A percentile compares a stretch with the other conserved stretches of the same genome.
Conservation (phyloP, 64 coral and sea anemone genomes). For the Montipora cactus region DNA sequence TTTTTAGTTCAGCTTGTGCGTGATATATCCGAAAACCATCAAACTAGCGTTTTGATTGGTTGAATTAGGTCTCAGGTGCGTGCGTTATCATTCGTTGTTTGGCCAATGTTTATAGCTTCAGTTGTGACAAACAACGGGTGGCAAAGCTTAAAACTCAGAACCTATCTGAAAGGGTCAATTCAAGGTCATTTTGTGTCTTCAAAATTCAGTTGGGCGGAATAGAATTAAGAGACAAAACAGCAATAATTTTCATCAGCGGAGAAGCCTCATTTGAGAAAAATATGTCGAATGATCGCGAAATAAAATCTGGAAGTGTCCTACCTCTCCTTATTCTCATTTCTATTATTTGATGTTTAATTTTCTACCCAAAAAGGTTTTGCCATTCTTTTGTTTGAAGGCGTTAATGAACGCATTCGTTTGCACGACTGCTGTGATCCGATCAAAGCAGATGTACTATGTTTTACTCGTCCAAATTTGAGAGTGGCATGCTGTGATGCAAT, state of each 20-base stretch:
- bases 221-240: neutral
- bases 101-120: neutral
- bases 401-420: neutral
- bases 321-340: neutral
- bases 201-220: neutral
- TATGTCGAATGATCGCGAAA: neutral
- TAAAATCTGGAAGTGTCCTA: neutral
- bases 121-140: slow-evolving; percentile 6
- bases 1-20: neutral
- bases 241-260: neutral
- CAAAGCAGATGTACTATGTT: neutral
- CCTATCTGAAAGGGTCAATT: neutral
- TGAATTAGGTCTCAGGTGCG: neutral
- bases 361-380: neutral
- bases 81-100: neutral
- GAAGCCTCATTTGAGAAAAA: neutral
- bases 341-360: neutral
- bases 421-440: neutral
- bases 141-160: neutral
- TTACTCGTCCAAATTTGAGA: no score
- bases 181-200: neutral
- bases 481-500: neutral
- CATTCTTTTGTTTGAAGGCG: neutral
- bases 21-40: neutral
- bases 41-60: slow-evolving; percentile 15